These are phyloP conservation scores for Magallana ariakensis DNA, from an alignment of 1,140 invertebrate species.

Conservation along the genomic window DNA sequence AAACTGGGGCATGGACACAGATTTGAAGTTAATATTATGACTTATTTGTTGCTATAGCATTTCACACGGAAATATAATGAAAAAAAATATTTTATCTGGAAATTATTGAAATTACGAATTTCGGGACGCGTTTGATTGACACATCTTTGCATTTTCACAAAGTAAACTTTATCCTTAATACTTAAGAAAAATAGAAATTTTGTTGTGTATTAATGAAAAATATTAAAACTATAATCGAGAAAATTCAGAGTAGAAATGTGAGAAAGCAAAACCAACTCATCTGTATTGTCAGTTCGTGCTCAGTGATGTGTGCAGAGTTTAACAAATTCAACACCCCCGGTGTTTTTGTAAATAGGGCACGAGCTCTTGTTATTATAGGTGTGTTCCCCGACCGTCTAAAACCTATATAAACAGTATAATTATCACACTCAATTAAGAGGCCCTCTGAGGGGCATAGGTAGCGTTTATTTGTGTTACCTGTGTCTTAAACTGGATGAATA, in stretches of 20 bases:
- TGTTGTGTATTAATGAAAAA: too few relatives aligned
- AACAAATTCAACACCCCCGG: background rate
- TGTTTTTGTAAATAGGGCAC: slow-evolving; percentile 5
- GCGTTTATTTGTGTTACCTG: background rate
- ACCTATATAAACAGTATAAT: too few relatives aligned
- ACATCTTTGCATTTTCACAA: slow-evolving; percentile 9
- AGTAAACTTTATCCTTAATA: background rate
- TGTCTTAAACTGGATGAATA: background rate
- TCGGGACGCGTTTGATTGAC: background rate
- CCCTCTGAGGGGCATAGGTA: background rate
- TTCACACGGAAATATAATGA: too few relatives aligned
- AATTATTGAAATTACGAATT: too few relatives aligned
- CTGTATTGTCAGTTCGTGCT: too few relatives aligned
- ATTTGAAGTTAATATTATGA: background rate
- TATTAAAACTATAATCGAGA: too few relatives aligned
- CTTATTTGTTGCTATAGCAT: background rate
- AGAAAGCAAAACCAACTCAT: too few relatives aligned
- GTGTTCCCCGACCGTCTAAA: background rate
- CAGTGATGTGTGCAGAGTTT: too few relatives aligned
- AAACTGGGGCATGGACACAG: slow-evolving; percentile 6
- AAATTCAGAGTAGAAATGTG: too few relatives aligned
- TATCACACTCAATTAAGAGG: slow-evolving; percentile 2
- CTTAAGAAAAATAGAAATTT: background rate
- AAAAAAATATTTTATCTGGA: too few relatives aligned
- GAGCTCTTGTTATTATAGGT: background rate